Evolutionary conservation across 2,797 vertebrate species (phyloP).

Genomic region (Galago senegalensis): DNA sequence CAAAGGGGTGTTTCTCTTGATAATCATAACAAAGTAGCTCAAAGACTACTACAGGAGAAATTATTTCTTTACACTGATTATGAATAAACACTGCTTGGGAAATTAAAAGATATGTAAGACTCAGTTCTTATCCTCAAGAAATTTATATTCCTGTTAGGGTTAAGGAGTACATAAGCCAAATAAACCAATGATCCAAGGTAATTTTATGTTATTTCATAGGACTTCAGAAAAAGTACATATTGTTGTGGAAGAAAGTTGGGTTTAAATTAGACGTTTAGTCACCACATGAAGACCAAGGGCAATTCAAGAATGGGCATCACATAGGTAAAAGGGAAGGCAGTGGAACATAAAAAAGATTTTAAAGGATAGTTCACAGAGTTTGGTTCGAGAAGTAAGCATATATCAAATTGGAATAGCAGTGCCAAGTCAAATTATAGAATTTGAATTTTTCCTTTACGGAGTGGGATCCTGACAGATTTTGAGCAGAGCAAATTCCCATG

Average conservation of each 20-base stretch:
- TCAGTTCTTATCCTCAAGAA: neutral
- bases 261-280: neutral
- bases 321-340: neutral
- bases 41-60: constrained; percentile 19
- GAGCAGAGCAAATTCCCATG: neutral
- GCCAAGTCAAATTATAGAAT: neutral
- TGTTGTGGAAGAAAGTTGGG: neutral
- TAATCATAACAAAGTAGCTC: neutral
- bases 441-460: neutral
- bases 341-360: neutral
- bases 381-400: neutral
- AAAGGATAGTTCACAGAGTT: neutral
- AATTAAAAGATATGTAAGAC: constrained; percentile 35
- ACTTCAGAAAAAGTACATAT: neutral
- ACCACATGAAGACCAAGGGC: neutral
- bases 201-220: constrained; percentile 7
- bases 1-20: neutral
- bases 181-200: neutral
- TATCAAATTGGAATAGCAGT: neutral
- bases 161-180: constrained; percentile 2
- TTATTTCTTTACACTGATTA: constrained; percentile 11
- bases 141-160: neutral
- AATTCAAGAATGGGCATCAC: neutral
- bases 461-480: neutral
- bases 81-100: neutral